Conservation (phyloP, 64 coral and sea anemone genomes). For the Montipora efflorescens region DNA sequence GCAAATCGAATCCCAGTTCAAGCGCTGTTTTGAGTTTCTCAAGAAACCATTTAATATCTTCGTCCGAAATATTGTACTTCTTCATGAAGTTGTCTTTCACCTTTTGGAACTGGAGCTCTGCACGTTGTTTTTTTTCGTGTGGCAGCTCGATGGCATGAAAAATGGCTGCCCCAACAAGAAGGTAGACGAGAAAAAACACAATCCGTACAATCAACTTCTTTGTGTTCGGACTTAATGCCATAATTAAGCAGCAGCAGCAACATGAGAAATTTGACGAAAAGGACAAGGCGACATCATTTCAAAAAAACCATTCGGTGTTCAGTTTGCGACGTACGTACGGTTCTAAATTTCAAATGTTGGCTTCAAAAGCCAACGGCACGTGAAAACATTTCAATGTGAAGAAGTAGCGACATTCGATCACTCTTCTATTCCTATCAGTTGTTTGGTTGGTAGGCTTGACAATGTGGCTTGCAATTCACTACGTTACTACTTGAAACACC, state of each 20-base stretch:
- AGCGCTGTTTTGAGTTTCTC: conserved; percentile 68
- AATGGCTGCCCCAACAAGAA: conserved; percentile 85
- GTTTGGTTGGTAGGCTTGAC: conserved; percentile 88
- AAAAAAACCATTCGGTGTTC: conserved; percentile 1
- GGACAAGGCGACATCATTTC: conserved; percentile 23
- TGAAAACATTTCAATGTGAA: conserved; percentile 33
- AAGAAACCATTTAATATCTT: conserved; percentile 80
- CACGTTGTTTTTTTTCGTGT: conserved; percentile 32
- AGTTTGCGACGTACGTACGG: not conserved
- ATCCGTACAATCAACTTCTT: conserved; percentile 90
- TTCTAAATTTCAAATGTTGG: conserved; percentile 12
- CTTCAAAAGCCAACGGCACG: not conserved
- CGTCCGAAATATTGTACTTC: conserved; percentile 76
- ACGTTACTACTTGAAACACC: conserved; percentile 82
- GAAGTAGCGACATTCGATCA: conserved; percentile 6
- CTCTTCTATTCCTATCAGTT: conserved; percentile 14
- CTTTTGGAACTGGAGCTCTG: conserved; percentile 20
- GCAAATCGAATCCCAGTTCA: conserved; percentile 77
- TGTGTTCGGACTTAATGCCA: conserved; percentile 88
- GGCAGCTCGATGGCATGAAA: conserved; percentile 74
- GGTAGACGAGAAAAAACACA: conserved; percentile 88
- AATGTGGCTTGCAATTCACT: conserved; percentile 73
- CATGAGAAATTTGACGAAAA: conserved; percentile 34
- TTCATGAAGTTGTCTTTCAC: conserved; percentile 63
- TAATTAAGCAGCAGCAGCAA: conserved; percentile 65